Evolutionary conservation across 1,140 invertebrate species (phyloP), one percentile per base, ranked within the genome.

Genomic region (Phymastichus coffea): DNA sequence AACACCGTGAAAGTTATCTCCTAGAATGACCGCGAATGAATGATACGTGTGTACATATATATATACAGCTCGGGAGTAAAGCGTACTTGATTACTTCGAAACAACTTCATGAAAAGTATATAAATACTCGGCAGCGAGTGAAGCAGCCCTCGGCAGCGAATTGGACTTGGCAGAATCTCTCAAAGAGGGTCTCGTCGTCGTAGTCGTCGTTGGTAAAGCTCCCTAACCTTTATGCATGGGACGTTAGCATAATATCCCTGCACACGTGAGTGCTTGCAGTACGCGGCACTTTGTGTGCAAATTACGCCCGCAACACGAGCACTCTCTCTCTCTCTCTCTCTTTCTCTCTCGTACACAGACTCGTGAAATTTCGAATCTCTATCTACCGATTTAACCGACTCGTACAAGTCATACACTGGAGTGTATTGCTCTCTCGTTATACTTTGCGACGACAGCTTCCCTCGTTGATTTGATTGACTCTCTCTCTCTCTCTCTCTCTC

Each of bases 281-380:
- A 61, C 22, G 47, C 43, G 55, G 56, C 63, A 44, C 64, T 78
- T 78, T 77, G 75, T 76, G 75, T 78, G 76, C 76, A 77, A 78
- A 77, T 78, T 76, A 72, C 73, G 63, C 66, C 44, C 65, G 65
- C 69, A 57, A 43, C 58, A 67, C 60, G 1, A 19, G 2, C 23
- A 38, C 20, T 26, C 12, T 4, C 65, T 64, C 63, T 61, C 57
- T 57, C 63, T 66, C 60, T 66, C 59, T 69, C 28, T 15, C n/a
- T 26, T n/a, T n/a, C n/a, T n/a, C 28, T 10, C 8, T 37, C 17
- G n/a, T n/a, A n/a, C n/a, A n/a, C n/a, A n/a, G 12, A 33, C 6
- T 7, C 28, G 28, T 33, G 47, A 43, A 37, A 58, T 51, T 58
- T 43, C 46, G 37, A 58, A 41, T 49, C 22, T 19, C 68, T 60